Evolutionary conservation across 2,888 invertebrate species (phyloP).

Genomic region (Latrodectus elegans): DNA sequence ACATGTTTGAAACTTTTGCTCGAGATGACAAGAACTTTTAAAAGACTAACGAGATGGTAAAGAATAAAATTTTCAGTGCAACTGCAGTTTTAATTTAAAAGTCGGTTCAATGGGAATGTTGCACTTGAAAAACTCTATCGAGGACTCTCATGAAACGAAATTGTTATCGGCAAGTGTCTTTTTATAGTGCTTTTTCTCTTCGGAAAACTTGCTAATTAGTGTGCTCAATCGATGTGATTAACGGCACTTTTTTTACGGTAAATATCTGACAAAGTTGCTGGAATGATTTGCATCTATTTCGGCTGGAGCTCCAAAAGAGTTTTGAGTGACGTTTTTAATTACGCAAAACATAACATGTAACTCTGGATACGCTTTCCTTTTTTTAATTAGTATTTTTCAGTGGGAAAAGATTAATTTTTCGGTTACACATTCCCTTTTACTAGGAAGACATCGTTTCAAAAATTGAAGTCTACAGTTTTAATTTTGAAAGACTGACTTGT

Average conservation of each 20-base stretch:
- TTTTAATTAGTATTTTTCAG: conserved; percentile 38
- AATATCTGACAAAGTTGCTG: conserved; percentile 33
- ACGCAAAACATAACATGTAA: conserved; percentile 56
- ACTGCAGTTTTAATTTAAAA: too few relatives aligned
- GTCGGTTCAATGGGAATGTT: too few relatives aligned
- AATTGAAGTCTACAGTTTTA: not conserved
- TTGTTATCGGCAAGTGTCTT: not conserved
- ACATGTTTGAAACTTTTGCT: too few relatives aligned
- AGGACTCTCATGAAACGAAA: not conserved
- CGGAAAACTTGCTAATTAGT: conserved; percentile 46
- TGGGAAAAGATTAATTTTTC: conserved; percentile 22
- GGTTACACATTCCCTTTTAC: not conserved
- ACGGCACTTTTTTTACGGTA: conserved; percentile 37
- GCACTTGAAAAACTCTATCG: too few relatives aligned
- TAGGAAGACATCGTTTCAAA: conserved; percentile 21
- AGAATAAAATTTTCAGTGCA: too few relatives aligned
- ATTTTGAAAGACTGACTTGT: not conserved
- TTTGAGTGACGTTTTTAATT: conserved; percentile 69
- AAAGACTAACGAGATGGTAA: too few relatives aligned
- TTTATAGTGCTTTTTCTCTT: not conserved
- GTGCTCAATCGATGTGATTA: conserved; percentile 56
- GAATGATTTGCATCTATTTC: conserved; percentile 49
- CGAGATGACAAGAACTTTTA: too few relatives aligned
- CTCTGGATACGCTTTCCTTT: conserved; percentile 26
- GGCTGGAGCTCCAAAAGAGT: conserved; percentile 27